Evolutionary conservation across 2,797 vertebrate species (phyloP).

Genomic region (Adrianichthys oophorus): DNA sequence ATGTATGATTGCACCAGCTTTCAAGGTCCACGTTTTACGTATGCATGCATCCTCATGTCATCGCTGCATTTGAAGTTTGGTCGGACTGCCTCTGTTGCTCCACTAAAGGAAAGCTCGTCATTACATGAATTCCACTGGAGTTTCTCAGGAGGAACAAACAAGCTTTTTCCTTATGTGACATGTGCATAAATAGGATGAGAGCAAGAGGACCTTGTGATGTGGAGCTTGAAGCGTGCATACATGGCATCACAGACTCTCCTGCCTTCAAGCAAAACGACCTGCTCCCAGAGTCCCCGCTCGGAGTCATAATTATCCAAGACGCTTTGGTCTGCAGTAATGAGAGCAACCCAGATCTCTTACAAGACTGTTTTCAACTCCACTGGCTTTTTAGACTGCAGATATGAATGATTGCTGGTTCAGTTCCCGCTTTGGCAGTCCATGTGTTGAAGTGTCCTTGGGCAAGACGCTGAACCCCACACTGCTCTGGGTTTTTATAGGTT

Average conservation of each 20-base stretch:
- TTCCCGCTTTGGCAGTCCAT: too few species aligned
- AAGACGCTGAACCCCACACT: too few species aligned
- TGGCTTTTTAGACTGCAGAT: too few species aligned
- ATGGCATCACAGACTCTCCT: slow-evolving; percentile 14
- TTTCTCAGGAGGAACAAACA: slow-evolving; percentile 1
- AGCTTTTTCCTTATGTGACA: slow-evolving; percentile 9
- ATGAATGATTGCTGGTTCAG: too few species aligned
- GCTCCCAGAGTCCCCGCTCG: slow-evolving; percentile 10
- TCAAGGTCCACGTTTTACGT: slow-evolving; percentile 1
- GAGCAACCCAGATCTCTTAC: slow-evolving; percentile 6
- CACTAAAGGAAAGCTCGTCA: slow-evolving; percentile 40
- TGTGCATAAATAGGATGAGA: slow-evolving; percentile 18
- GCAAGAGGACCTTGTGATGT: slow-evolving; percentile 29
- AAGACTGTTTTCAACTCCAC: too few species aligned
- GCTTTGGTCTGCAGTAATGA: slow-evolving; percentile 37
- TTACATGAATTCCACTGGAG: slow-evolving; percentile 8
- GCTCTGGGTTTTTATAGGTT: too few species aligned
- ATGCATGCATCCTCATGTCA: slow-evolving; percentile 11
- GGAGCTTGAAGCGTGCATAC: slow-evolving; percentile 29
- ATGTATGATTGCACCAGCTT: slow-evolving; percentile 16
- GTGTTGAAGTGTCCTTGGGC: too few species aligned
- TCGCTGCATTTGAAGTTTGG: slow-evolving; percentile 18
- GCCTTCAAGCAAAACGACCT: slow-evolving; percentile 30
- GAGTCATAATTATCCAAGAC: slow-evolving; percentile 23
- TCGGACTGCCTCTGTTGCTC: slow-evolving; percentile 26